These are phyloP conservation scores for Lipotes vexillifer DNA, from an alignment of 2,113 vertebrate genomes.

Conservation along the genomic window DNA sequence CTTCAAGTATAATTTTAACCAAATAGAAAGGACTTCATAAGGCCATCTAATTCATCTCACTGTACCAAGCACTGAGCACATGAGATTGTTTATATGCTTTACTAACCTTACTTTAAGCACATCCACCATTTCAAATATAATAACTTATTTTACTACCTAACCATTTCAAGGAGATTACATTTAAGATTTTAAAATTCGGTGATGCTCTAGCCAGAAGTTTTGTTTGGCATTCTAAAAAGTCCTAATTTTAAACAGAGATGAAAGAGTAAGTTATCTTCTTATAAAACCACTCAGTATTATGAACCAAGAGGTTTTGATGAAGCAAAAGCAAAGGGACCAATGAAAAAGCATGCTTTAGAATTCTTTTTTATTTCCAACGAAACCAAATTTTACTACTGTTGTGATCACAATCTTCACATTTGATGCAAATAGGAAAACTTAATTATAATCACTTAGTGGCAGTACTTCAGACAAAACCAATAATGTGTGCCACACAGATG, in stretches of 20 bases:
- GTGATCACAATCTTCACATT: conserved; percentile 66
- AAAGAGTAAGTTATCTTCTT: neutral
- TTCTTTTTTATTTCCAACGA: conserved; percentile 61
- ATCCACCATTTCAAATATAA: neutral
- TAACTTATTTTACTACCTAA: conserved; percentile 13
- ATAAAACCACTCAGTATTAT: conserved; percentile 15
- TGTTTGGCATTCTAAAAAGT: conserved; percentile 22
- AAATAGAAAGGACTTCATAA: conserved; percentile 3
- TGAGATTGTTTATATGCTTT: neutral
- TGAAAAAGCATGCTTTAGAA: conserved; percentile 53
- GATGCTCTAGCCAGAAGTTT: conserved; percentile 1
- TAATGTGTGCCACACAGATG: conserved; percentile 49
- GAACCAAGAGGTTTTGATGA: conserved; percentile 26
- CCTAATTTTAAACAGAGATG: conserved; percentile 26
- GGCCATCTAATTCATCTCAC: neutral
- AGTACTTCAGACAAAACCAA: conserved; percentile 52
- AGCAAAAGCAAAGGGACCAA: conserved; percentile 54
- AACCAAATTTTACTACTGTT: conserved; percentile 56
- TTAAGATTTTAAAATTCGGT: neutral
- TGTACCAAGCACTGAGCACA: neutral
- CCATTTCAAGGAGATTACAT: neutral
- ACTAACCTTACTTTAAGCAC: neutral
- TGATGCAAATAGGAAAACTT: conserved; percentile 70
- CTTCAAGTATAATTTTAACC: conserved; percentile 3
- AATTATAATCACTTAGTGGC: conserved; percentile 67